Percentiles rank a stretch among this genome's conserved stretches.
Evolutionary conservation across 2,113 vertebrate genomes (phyloP).

Genomic region (Lepus europaeus): DNA sequence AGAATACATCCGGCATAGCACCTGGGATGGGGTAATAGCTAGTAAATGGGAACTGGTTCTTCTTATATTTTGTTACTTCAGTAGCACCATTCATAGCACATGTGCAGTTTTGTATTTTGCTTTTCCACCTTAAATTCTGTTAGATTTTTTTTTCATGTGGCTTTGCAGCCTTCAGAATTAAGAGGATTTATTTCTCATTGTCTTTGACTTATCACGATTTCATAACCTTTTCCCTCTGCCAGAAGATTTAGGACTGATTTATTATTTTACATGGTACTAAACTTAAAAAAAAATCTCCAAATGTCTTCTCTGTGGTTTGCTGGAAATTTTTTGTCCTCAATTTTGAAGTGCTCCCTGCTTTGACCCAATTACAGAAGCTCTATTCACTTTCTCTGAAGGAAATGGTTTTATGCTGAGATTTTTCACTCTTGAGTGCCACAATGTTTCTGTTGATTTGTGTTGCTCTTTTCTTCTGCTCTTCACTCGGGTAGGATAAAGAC

Average conservation of each 20-base stretch:
- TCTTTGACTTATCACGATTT: slow-evolving; percentile 81
- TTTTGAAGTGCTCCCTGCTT: slow-evolving; percentile 61
- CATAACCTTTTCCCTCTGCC: slow-evolving; percentile 79
- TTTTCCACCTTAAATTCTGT: slow-evolving; percentile 49
- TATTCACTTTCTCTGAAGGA: slow-evolving; percentile 63
- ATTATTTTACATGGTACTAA: slow-evolving; percentile 78
- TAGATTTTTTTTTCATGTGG: slow-evolving; percentile 50
- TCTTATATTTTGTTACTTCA: not conserved
- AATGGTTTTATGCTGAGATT: slow-evolving; percentile 60
- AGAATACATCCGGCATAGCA: not conserved
- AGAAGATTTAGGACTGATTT: slow-evolving; percentile 82
- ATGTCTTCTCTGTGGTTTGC: slow-evolving; percentile 56
- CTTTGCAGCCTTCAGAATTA: slow-evolving; percentile 77
- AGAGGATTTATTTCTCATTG: slow-evolving; percentile 84
- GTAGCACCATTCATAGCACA: slow-evolving; percentile 3
- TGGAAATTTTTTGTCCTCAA: slow-evolving; percentile 69
- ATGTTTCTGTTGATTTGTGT: slow-evolving; percentile 80
- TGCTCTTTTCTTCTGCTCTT: slow-evolving; percentile 50
- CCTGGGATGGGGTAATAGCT: not conserved
- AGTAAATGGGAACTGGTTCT: slow-evolving; percentile 6
- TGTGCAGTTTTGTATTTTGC: slow-evolving; percentile 42
- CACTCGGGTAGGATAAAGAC: slow-evolving; percentile 60
- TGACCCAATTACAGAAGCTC: slow-evolving; percentile 47
- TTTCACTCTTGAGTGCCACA: slow-evolving; percentile 42
- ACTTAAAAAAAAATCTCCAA: slow-evolving; percentile 67